Evolutionary conservation across 2,888 invertebrate genomes (phyloP), one percentile per base, ranked within the genome.

Genomic region (Platycheirus albimanus): DNA sequence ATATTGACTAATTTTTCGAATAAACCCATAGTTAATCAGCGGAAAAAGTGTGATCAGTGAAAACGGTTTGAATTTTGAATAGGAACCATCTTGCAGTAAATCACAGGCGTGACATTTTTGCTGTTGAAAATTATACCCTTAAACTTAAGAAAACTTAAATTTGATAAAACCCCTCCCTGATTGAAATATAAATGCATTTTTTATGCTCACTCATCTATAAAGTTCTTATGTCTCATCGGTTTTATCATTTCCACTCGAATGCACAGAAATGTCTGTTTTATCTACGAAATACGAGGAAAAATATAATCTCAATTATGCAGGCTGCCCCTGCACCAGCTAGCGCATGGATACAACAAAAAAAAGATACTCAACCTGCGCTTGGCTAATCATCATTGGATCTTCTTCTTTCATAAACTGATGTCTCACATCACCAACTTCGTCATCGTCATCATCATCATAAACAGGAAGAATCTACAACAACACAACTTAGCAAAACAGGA

Each of bases 361-460:
- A 58, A 58, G 38, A 3, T 45, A 54, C 38, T 54, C 24, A 28
- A 24, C 36, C 51, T 45, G 61, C 75, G 75, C 75, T 56, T 80
- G 75, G 75, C 1, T 80, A 69, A 61, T 76, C 80, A 75, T 70
- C 80, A 75, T 70, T 47, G 66, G 41, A 66, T 76, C 69, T 61
- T 63, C 61, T 61, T 63, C 63, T 63, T 30, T 30, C 45, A 58
- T 47, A 20, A 54, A 43, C 36, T 52, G 63, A 69, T 28, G 74
- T 64, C 75, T 76, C 76, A 76, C 80, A 76, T 76, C 76, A 70
- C 15, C 38, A 13, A 47, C 54, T 64, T 70, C 33, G 11, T 64
- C 47, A 15, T 43, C 33, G 15, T 64, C 45, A 64, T 36, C 36
- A 33, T 11, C 38, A 38, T 51, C 54, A 51, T n/a, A n/a, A n/a